Evolutionary conservation across 53 echinoderm and acorn worm species (phyloP).

Genomic region (Holothuria scabra): DNA sequence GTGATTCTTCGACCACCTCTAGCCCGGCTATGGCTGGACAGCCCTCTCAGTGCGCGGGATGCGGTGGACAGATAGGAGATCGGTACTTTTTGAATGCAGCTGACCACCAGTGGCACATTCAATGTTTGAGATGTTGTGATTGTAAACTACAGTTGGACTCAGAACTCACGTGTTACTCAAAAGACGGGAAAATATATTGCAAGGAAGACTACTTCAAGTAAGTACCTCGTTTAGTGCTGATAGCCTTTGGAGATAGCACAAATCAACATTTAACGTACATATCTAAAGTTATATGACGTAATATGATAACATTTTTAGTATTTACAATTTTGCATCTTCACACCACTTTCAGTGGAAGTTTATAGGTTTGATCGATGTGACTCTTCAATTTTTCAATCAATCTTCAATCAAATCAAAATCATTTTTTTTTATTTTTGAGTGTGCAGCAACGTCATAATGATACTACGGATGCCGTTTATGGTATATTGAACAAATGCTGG

Average conservation of each 20-base stretch:
- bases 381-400: no score
- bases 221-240: constrained; percentile 41
- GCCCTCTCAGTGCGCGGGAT: constrained; percentile 79
- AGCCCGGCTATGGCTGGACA: constrained; percentile 32
- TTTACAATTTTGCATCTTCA: no score
- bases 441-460: no score
- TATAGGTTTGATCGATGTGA: no score
- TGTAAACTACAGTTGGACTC: constrained; percentile 85
- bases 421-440: neutral
- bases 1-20: constrained; percentile 45
- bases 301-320: neutral
- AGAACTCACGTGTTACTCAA: constrained; percentile 91
- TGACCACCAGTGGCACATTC: constrained; percentile 89
- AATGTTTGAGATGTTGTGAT: constrained; percentile 77
- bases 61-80: constrained; percentile 81
- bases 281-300: neutral
- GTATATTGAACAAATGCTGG: no score
- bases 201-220: constrained; percentile 95
- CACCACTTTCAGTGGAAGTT: no score
- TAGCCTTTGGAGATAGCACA: neutral
- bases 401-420: no score
- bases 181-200: constrained; percentile 95
- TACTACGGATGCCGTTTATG: no score
- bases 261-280: neutral
- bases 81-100: constrained; percentile 91